Evolutionary conservation across 2,797 vertebrate species (phyloP).

Genomic region (Liasis olivaceus): DNA sequence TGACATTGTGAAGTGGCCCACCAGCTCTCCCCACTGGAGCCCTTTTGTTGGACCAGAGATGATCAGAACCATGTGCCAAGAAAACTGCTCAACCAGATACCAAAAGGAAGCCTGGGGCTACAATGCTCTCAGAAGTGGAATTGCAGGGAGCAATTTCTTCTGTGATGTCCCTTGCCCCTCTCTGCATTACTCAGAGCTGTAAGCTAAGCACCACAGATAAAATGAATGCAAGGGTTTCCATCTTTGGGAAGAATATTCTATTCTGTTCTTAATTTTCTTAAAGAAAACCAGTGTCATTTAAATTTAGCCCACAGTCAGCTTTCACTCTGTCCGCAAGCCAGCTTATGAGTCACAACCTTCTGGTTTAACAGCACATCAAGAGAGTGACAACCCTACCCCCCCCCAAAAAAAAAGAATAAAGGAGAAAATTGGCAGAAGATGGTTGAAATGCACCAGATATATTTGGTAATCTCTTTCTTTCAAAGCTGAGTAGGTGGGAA

Average conservation of each 20-base stretch:
- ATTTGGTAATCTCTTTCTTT: slow-evolving; percentile 26
- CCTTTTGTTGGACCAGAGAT: rapidly evolving
- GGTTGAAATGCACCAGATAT: background rate
- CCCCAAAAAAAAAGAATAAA: background rate
- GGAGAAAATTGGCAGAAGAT: background rate
- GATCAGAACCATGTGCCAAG: background rate
- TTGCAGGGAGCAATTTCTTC: slow-evolving; percentile 41
- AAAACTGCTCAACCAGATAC: background rate
- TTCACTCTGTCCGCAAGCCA: background rate
- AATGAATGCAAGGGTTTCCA: slow-evolving; percentile 59
- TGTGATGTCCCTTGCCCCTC: slow-evolving; percentile 14
- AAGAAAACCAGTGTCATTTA: slow-evolving; percentile 3
- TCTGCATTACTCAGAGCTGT: slow-evolving; percentile 53
- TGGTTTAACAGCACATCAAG: slow-evolving; percentile 6
- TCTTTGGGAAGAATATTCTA: slow-evolving; percentile 30
- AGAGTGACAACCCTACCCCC: background rate
- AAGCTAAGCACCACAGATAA: slow-evolving; percentile 41
- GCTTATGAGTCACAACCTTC: background rate
- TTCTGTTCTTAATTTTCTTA: slow-evolving; percentile 26
- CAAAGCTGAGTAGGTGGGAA: slow-evolving; percentile 36
- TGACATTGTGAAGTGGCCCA: background rate
- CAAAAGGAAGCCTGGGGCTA: background rate
- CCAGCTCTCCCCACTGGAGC: background rate
- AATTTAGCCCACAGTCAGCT: slow-evolving; percentile 6
- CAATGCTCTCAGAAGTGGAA: rapidly evolving